phyloP scores from a whole-genome alignment of 2,888 invertebrate genomes.

The Charanyca ferruginea region DNA sequence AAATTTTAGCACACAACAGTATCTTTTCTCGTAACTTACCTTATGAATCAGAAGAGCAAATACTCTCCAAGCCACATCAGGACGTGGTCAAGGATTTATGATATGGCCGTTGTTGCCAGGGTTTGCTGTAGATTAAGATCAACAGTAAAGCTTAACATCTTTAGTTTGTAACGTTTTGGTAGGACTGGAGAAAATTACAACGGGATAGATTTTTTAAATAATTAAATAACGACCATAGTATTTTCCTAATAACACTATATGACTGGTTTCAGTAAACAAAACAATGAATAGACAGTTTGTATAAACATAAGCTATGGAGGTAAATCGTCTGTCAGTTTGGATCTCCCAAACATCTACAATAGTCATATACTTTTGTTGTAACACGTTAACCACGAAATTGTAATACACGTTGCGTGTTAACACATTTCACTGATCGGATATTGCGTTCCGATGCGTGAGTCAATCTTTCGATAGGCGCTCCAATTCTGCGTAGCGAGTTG shows the following conservation, averaged over 20 bases:
- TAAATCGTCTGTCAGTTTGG: background rate
- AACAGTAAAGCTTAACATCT: background rate
- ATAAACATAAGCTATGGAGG: background rate
- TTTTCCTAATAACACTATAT: no score
- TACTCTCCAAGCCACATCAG: constrained; percentile 42
- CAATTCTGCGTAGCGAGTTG: constrained; percentile 73
- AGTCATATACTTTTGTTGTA: constrained; percentile 44
- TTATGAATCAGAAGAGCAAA: constrained; percentile 64
- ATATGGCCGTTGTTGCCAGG: constrained; percentile 37
- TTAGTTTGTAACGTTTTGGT: background rate
- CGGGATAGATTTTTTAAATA: background rate
- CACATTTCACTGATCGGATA: constrained; percentile 70
- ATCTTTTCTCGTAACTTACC: constrained; percentile 42
- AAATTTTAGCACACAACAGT: constrained; percentile 30
- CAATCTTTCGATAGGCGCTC: constrained; percentile 78
- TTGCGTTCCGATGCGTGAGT: constrained; percentile 78
- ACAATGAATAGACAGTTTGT: background rate
- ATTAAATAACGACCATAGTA: no score
- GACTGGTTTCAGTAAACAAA: background rate
- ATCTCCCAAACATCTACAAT: constrained; percentile 20
- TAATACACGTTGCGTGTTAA: constrained; percentile 63
- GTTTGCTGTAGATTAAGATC: constrained; percentile 49
- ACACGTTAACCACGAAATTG: constrained; percentile 52
- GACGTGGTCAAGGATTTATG: constrained; percentile 58
- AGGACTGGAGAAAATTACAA: background rate